phyloP scores from a whole-genome alignment of 2,888 invertebrate genomes.

The Drosophila neonasuta region DNA sequence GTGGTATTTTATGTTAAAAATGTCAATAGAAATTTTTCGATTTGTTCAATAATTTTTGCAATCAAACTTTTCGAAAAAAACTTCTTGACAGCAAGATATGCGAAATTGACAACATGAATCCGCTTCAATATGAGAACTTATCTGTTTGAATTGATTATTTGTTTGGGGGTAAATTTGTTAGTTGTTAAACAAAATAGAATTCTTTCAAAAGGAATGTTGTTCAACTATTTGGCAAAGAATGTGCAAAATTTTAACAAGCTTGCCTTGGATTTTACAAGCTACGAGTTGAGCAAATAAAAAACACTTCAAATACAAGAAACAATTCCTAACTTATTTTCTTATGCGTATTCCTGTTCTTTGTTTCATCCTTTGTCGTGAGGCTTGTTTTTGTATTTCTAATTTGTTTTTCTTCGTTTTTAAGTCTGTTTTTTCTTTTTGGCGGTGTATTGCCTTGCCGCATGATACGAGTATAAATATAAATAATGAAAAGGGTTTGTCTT shows the following conservation, averaged over 20 bases:
- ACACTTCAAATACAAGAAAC: background rate
- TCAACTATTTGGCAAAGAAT: conserved; percentile 4
- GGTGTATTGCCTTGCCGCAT: conserved; percentile 25
- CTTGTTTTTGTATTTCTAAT: conserved; percentile 7
- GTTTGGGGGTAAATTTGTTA: background rate
- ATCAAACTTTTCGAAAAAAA: background rate
- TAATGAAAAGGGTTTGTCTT: conserved; percentile 66
- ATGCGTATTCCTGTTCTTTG: conserved; percentile 9
- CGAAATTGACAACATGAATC: background rate
- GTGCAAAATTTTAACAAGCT: background rate
- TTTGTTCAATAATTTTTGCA: background rate
- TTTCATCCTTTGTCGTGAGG: background rate
- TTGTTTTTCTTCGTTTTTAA: conserved; percentile 16
- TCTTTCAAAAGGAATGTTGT: background rate
- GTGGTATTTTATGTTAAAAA: background rate
- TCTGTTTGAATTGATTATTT: background rate
- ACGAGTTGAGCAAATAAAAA: background rate
- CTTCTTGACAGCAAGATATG: conserved; percentile 1
- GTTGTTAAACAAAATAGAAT: background rate
- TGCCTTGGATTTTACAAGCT: background rate
- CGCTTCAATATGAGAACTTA: background rate
- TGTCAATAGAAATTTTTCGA: background rate
- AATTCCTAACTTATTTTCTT: conserved; percentile 12
- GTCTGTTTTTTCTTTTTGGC: background rate
- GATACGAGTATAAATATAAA: conserved; percentile 46